These are phyloP conservation scores for Myotis findleyi DNA, from an alignment of 2,797 vertebrate species.

Conservation along the genomic window DNA sequence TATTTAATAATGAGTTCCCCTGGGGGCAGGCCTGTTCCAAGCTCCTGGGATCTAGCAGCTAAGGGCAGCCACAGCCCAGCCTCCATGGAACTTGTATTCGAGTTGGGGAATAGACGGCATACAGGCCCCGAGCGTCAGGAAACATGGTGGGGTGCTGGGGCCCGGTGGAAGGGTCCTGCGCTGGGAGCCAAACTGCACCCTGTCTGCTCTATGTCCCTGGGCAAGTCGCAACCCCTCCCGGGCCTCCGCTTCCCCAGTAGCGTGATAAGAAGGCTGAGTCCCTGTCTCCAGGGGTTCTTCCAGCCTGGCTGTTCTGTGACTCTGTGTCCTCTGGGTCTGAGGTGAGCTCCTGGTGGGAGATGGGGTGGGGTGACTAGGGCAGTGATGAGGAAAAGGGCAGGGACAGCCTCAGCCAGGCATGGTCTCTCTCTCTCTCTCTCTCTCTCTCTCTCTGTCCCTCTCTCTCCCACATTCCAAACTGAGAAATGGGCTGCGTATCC, in stretches of 20 bases:
- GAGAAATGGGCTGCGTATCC: neutral
- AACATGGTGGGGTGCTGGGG: rapidly evolving
- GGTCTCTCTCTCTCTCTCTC: neutral
- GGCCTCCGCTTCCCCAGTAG: neutral
- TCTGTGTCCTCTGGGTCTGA: neutral
- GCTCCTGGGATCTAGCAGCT: neutral
- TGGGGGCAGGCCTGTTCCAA: neutral
- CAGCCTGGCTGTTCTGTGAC: neutral
- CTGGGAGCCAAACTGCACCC: neutral
- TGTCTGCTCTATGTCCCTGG: neutral
- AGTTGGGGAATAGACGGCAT: neutral
- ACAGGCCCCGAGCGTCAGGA: rapidly evolving
- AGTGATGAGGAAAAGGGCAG: neutral
- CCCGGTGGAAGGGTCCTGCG: neutral
- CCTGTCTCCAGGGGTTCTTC: neutral
- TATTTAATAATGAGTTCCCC: rapidly evolving
- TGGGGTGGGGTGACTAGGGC: too few species aligned
- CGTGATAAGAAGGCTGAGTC: neutral
- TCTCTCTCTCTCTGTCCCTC: neutral
- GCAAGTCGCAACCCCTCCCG: neutral
- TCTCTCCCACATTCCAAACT: neutral
- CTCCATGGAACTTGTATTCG: rapidly evolving
- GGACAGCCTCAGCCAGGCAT: rapidly evolving
- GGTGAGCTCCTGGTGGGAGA: neutral
- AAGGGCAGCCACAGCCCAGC: neutral